Conservation (phyloP, 2,797 vertebrate species). For the Myotis vivesi region DNA sequence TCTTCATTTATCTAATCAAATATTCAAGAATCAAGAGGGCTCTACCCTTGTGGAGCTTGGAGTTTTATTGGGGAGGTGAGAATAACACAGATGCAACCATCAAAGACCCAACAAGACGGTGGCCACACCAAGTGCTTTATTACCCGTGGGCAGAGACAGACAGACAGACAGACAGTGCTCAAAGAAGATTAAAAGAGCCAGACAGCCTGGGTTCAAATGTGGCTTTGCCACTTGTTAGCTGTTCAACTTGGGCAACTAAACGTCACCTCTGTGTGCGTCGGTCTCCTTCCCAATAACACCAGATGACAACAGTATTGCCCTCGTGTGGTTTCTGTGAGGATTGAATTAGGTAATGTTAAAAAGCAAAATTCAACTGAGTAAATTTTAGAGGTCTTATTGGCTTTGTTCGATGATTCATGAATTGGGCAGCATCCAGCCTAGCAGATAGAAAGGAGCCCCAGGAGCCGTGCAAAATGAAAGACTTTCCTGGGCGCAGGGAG, state of each 20-base stretch:
- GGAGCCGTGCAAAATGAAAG: not conserved
- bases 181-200: not conserved
- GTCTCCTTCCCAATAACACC: not conserved
- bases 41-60: not conserved
- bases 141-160: not conserved
- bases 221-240: not conserved
- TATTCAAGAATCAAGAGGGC: not conserved
- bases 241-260: not conserved
- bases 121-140: not conserved
- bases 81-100: not conserved
- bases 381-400: not conserved
- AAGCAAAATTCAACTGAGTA: not conserved
- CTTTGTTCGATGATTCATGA: not conserved
- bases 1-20: not conserved
- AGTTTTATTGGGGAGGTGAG: not conserved
- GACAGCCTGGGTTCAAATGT: not conserved
- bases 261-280: not conserved
- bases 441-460: not conserved
- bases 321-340: not conserved
- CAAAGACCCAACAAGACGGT: not conserved
- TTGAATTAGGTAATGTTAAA: not conserved
- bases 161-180: not conserved
- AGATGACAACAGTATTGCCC: not conserved
- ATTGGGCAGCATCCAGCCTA: not conserved
- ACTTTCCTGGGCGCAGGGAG: not conserved